These are phyloP conservation scores for Pseudoips prasinana DNA, from an alignment of 2,888 invertebrate species.

Conservation along the genomic window DNA sequence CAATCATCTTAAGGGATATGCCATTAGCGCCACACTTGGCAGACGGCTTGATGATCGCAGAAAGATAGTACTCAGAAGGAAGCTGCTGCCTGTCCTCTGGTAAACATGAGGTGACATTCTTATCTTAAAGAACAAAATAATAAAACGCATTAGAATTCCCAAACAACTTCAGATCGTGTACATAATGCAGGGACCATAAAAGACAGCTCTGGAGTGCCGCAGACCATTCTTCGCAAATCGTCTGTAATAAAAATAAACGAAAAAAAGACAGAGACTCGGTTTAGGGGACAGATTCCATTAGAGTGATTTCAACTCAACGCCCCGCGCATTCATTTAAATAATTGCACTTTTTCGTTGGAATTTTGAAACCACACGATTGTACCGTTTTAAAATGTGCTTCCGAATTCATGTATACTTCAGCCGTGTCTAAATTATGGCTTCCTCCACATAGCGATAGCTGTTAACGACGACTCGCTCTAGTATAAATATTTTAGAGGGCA, in stretches of 20 bases:
- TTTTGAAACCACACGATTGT: slow-evolving; percentile 13
- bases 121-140: no score
- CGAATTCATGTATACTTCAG: slow-evolving; percentile 17
- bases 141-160: no score
- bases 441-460: slow-evolving; percentile 15
- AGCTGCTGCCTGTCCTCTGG: no score
- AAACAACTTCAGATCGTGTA: no score
- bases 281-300: slow-evolving; percentile 27
- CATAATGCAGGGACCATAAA: neutral
- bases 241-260: neutral
- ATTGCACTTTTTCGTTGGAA: slow-evolving; percentile 19
- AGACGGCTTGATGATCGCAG: no score
- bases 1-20: no score
- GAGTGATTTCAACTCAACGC: slow-evolving; percentile 29
- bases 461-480: neutral
- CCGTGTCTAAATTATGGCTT: slow-evolving; percentile 28
- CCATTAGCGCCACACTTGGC: no score
- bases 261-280: slow-evolving; percentile 2
- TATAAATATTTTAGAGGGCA: neutral
- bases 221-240: neutral
- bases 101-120: no score
- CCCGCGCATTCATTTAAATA: slow-evolving; percentile 33
- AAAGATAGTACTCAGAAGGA: no score
- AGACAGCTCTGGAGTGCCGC: neutral
- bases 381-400: slow-evolving; percentile 28